phyloP scores from a whole-genome alignment of 2,113 vertebrate species.

The Nothoprocta pentlandii region DNA sequence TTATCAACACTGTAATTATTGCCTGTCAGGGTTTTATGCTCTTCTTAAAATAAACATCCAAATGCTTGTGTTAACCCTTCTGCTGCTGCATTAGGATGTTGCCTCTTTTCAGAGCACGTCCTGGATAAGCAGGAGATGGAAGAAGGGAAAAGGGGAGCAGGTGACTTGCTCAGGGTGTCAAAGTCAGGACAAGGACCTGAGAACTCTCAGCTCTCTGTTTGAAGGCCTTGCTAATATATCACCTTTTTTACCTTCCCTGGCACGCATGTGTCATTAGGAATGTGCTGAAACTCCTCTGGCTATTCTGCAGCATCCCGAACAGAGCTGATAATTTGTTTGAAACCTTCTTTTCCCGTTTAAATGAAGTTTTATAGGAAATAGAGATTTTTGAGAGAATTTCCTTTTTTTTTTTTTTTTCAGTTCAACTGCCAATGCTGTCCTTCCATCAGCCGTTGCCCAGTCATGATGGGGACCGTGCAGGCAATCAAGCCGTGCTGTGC shows the following conservation, averaged over 20 bases:
- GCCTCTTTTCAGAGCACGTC: accelerated
- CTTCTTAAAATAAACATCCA: constrained; percentile 72
- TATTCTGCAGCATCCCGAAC: background rate
- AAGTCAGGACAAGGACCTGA: background rate
- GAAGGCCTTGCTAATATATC: background rate
- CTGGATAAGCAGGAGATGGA: accelerated
- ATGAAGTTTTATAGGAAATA: background rate
- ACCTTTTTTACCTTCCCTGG: background rate
- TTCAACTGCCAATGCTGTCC: background rate
- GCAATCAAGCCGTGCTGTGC: background rate
- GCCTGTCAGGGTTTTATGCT: constrained; percentile 62
- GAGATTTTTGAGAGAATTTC: background rate
- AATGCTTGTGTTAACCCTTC: constrained; percentile 42
- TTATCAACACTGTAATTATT: constrained; percentile 75
- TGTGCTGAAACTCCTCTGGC: background rate
- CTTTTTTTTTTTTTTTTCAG: background rate
- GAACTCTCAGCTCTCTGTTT: background rate
- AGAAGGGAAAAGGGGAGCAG: background rate
- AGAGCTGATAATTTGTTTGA: background rate
- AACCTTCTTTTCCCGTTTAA: background rate
- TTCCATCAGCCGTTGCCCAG: background rate
- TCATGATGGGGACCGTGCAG: background rate
- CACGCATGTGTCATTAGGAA: accelerated
- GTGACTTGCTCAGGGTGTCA: background rate
- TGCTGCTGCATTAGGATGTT: background rate